These are phyloP conservation scores for Phalera bucephala DNA, from an alignment of 2,888 invertebrate genomes.

Conservation along the genomic window DNA sequence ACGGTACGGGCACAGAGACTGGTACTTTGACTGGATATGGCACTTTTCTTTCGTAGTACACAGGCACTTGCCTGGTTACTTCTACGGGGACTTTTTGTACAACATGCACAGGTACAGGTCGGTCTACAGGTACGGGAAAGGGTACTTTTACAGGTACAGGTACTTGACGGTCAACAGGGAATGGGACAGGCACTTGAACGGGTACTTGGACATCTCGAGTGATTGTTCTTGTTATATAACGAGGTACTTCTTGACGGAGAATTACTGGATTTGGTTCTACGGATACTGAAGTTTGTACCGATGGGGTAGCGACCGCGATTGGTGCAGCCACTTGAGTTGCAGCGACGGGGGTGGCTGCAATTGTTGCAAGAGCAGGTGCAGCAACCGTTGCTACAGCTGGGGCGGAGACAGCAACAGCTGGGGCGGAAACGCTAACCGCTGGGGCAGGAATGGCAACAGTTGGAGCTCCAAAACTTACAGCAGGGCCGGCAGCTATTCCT, in stretches of 20 bases:
- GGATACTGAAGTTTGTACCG: constrained; percentile 65
- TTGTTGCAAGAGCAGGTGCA: constrained; percentile 19
- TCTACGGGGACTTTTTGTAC: constrained; percentile 79
- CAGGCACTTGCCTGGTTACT: constrained; percentile 72
- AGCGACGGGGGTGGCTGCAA: constrained; percentile 34
- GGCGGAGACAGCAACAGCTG: constrained; percentile 20
- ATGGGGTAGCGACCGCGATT: constrained; percentile 40
- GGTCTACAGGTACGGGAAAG: constrained; percentile 77
- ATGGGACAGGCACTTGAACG: constrained; percentile 76
- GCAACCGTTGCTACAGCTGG: constrained; percentile 36
- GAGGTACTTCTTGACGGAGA: constrained; percentile 70
- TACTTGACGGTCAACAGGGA: constrained; percentile 71
- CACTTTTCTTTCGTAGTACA: constrained; percentile 73
- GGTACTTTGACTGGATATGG: constrained; percentile 80
- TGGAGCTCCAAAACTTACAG: not conserved
- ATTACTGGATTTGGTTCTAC: constrained; percentile 73
- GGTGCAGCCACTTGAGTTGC: constrained; percentile 33
- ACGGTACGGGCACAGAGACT: constrained; percentile 80
- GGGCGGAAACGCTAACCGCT: too few species aligned
- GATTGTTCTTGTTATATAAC: constrained; percentile 71
- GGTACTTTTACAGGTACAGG: constrained; percentile 79
- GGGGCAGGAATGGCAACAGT: constrained; percentile 9
- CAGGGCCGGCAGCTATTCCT: constrained; percentile 2
- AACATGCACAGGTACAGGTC: constrained; percentile 78
- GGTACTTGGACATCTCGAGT: constrained; percentile 71